These are phyloP conservation scores for Chloroceryle aenea DNA, from an alignment of 2,113 vertebrate species.

Conservation along the genomic window DNA sequence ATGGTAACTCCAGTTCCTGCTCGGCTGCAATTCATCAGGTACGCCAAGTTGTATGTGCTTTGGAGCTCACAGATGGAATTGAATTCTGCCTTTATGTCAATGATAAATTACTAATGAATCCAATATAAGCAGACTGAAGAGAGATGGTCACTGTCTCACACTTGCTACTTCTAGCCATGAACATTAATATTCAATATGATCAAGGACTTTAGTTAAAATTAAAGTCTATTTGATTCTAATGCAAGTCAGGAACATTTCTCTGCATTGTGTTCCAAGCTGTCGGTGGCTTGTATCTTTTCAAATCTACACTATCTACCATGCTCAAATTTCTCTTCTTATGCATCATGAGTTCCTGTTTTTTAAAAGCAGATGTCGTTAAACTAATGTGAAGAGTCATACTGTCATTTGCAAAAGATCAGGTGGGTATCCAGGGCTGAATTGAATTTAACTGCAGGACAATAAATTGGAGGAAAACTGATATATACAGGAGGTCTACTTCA, in stretches of 20 bases:
- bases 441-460: conserved; percentile 18
- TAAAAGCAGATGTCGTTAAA: not conserved
- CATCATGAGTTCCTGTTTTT: not conserved
- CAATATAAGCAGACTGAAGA: conserved; percentile 23
- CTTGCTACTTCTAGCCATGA: not conserved
- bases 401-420: conserved; percentile 39
- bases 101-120: conserved; percentile 54
- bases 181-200: conserved; percentile 21
- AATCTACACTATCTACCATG: not conserved
- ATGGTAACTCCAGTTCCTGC: not conserved
- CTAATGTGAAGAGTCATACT: conserved; percentile 23
- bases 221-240: not conserved
- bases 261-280: not conserved
- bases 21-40: conserved; percentile 23
- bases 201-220: conserved; percentile 3
- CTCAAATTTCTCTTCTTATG: not conserved
- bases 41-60: not conserved
- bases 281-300: not conserved
- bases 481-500: not conserved
- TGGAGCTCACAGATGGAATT: conserved; percentile 17
- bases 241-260: not conserved
- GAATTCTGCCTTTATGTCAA: not conserved
- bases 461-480: not conserved
- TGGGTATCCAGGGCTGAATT: conserved; percentile 21
- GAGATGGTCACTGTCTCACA: not conserved